phyloP scores from a whole-genome alignment of 2,797 vertebrate genomes.

The Takifugu ocellatus region DNA sequence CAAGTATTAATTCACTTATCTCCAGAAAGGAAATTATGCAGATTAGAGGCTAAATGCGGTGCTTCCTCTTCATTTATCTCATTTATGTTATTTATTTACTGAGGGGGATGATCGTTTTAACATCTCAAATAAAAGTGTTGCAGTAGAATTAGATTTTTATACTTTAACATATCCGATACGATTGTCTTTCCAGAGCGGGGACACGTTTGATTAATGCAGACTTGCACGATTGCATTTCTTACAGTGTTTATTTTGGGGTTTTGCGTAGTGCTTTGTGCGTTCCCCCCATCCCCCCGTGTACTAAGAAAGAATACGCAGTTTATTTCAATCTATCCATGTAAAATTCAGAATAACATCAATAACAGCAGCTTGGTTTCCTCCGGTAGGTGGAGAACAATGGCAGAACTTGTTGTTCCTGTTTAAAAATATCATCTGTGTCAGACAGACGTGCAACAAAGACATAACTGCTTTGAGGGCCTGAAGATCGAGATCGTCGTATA shows the following conservation, averaged over 20 bases:
- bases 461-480: conserved; percentile 23
- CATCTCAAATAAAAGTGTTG: background rate
- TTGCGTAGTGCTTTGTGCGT: conserved; percentile 9
- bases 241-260: background rate
- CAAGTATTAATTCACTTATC: conserved; percentile 48
- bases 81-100: conserved; percentile 18
- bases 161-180: conserved; percentile 9
- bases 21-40: conserved; percentile 61
- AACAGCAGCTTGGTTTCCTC: conserved; percentile 32
- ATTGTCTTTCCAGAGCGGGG: conserved; percentile 17
- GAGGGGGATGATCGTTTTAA: too few relatives aligned
- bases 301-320: conserved; percentile 27
- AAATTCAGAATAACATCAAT: conserved; percentile 41
- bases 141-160: conserved; percentile 16
- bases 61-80: conserved; percentile 52
- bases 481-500: conserved; percentile 30
- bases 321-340: conserved; percentile 46
- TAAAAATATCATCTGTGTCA: conserved; percentile 25
- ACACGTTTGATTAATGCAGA: background rate
- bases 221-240: background rate
- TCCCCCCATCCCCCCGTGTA: conserved; percentile 24
- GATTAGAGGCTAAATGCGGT: conserved; percentile 58
- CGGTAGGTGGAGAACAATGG: conserved; percentile 23
- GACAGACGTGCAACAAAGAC: conserved; percentile 15
- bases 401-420: conserved; percentile 23